Conservation (phyloP, 2,888 invertebrate species). For the Hanleya hanleyi region DNA sequence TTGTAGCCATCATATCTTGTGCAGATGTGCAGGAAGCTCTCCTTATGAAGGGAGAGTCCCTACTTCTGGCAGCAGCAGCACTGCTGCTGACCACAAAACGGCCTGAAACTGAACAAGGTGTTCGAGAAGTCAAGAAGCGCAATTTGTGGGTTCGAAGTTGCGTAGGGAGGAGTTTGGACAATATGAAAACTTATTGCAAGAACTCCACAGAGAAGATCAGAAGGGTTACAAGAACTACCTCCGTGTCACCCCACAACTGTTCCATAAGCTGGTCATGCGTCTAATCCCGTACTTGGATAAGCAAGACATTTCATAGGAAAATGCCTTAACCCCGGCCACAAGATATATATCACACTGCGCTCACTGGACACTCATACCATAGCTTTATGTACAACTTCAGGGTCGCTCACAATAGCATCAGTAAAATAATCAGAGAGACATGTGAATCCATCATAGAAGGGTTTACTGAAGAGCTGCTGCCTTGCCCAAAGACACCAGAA, state of each 20-base stretch:
- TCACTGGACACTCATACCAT: conserved; percentile 22
- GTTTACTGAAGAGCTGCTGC: conserved; percentile 14
- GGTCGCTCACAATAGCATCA: conserved; percentile 27
- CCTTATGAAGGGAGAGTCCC: neutral
- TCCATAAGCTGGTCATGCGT: conserved; percentile 1
- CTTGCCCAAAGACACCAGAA: conserved; percentile 3
- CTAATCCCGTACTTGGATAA: conserved; percentile 4
- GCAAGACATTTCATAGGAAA: neutral
- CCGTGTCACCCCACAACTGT: conserved; percentile 7
- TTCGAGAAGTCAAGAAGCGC: neutral
- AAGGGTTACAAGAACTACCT: conserved; percentile 14
- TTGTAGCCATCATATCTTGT: too few relatives aligned
- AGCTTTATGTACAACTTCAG: conserved; percentile 19
- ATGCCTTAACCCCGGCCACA: conserved; percentile 18
- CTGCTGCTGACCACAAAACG: neutral
- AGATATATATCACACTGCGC: conserved; percentile 26
- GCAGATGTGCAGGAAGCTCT: too few relatives aligned
- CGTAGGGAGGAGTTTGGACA: neutral
- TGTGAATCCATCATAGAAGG: conserved; percentile 19
- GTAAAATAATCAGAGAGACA: conserved; percentile 8
- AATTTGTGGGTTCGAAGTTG: neutral
- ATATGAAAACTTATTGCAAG: conserved; percentile 12
- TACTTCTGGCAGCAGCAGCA: neutral
- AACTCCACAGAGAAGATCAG: conserved; percentile 11
- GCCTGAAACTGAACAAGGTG: neutral